Conservation (phyloP, 2,113 vertebrate species). For the Glaucomys volans region DNA sequence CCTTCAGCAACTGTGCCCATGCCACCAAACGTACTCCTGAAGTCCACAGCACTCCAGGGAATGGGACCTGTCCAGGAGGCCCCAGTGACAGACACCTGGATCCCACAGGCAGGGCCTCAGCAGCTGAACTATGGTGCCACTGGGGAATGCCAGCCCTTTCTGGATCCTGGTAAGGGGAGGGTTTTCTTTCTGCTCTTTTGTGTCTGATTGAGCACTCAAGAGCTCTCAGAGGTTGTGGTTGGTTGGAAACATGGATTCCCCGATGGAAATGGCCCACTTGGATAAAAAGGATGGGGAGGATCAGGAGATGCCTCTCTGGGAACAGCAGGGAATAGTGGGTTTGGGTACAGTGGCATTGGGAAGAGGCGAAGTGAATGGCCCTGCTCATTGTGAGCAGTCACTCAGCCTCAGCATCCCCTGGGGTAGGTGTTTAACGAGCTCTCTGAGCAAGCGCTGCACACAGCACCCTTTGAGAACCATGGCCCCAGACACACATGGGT, state of each 20-base stretch:
- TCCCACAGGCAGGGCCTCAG: background rate
- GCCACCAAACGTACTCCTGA: background rate
- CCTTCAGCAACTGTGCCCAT: background rate
- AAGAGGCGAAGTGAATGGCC: background rate
- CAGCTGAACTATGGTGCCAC: background rate
- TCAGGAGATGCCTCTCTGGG: background rate
- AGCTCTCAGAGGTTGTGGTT: background rate
- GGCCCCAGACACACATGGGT: background rate
- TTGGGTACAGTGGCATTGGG: background rate
- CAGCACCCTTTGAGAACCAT: background rate
- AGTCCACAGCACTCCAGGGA: conserved; percentile 19
- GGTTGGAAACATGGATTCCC: background rate
- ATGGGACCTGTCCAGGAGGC: conserved; percentile 30
- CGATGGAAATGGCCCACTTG: background rate
- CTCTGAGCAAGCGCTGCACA: background rate
- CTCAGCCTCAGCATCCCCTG: background rate
- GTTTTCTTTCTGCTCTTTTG: background rate
- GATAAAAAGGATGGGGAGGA: background rate
- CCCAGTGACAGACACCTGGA: background rate
- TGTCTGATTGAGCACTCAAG: background rate
- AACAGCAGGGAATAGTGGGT: background rate
- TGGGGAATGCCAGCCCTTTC: background rate
- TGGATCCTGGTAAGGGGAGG: conserved; percentile 71
- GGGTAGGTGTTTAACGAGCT: background rate
- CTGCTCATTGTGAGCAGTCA: background rate